Conservation (phyloP, 2,113 vertebrate species). For the Rhea pennata region DNA sequence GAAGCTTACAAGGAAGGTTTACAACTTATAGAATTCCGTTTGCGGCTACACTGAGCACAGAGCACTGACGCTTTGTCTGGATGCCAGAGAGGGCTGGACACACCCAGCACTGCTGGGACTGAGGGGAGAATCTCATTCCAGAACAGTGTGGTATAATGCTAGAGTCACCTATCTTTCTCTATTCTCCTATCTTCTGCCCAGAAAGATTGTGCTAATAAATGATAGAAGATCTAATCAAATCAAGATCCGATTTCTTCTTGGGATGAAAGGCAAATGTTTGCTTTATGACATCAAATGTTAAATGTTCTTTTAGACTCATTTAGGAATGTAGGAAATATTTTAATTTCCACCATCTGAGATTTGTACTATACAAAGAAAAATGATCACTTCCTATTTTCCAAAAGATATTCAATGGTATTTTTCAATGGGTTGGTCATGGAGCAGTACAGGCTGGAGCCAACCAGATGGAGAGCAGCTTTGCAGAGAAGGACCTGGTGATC, state of each 20-base stretch:
- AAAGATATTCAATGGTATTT: background rate
- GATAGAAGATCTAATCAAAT: background rate
- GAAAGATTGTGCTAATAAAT: background rate
- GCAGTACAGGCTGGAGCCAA: no score
- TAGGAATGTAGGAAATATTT: background rate
- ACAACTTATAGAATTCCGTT: background rate
- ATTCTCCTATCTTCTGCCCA: background rate
- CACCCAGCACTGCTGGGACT: background rate
- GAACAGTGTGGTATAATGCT: accelerated
- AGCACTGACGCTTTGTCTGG: background rate
- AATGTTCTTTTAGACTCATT: background rate
- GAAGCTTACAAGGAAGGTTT: background rate
- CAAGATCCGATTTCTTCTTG: background rate
- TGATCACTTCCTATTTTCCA: slow-evolving; percentile 39
- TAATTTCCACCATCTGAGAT: slow-evolving; percentile 41
- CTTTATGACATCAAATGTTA: background rate
- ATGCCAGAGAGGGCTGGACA: background rate
- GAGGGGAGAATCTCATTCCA: background rate
- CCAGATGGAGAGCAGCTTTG: no score
- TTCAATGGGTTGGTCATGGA: no score
- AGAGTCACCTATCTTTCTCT: background rate
- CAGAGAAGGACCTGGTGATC: no score
- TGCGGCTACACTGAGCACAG: background rate
- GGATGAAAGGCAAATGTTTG: background rate
- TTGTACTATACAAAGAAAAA: slow-evolving; percentile 25